These are phyloP conservation scores for Cybosia mesomella DNA, from an alignment of 2,888 invertebrate genomes.

Conservation along the genomic window DNA sequence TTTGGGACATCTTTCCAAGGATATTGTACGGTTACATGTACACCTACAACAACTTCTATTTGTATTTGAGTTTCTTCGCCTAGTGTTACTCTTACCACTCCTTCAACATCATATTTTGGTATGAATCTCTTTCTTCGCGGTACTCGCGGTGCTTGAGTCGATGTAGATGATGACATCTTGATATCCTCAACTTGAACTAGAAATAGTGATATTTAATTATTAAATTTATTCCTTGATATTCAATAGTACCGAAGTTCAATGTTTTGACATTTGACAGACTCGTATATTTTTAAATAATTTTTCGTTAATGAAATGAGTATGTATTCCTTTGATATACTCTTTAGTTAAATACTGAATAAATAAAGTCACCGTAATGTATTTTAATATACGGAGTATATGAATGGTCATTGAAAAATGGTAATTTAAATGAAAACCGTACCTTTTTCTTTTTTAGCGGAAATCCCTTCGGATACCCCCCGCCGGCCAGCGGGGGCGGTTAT, in stretches of 20 bases:
- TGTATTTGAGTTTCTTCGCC: slow-evolving; percentile 87
- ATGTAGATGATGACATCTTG: slow-evolving; percentile 52
- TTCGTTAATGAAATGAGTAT: neutral
- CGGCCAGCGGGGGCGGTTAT: no score
- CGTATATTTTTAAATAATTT: neutral
- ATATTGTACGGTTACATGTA: slow-evolving; percentile 90
- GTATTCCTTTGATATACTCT: neutral
- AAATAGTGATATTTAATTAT: slow-evolving; percentile 21
- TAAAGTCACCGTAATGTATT: no score
- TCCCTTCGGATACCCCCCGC: no score
- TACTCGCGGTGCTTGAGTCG: slow-evolving; percentile 41
- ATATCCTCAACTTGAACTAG: slow-evolving; percentile 57
- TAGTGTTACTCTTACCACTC: slow-evolving; percentile 84
- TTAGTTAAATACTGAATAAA: neutral
- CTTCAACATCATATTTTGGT: slow-evolving; percentile 85
- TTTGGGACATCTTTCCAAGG: slow-evolving; percentile 91
- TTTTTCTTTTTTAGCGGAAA: no score
- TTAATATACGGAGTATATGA: no score
- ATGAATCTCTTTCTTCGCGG: slow-evolving; percentile 78
- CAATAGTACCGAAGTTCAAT: neutral
- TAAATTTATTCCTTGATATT: neutral
- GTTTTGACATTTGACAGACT: slow-evolving; percentile 15
- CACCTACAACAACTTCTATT: slow-evolving; percentile 89
- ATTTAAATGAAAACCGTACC: no score
- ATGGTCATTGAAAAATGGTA: no score